Base-by-base conservation (phyloP, 2,797 vertebrate genomes). In the Caiman crocodilus region DNA sequence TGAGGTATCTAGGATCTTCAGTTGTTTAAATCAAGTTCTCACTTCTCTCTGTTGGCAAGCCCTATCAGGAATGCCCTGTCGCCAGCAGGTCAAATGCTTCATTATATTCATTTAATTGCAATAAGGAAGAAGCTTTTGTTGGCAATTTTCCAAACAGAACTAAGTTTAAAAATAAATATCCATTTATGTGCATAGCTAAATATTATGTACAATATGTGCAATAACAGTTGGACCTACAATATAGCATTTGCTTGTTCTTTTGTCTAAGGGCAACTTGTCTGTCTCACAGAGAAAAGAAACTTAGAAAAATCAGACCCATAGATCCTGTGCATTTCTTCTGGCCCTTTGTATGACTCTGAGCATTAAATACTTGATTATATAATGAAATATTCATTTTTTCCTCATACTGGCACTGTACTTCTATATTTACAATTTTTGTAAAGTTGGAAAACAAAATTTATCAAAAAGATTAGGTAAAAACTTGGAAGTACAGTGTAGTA, bases 141-240 rank as follows among this genome's bases (percentile, higher is more conserved):
- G 6, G 16, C 28, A 7, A 14, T 58, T 23, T 23, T 65, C 64
- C 23, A 35, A 75, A 35, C 8, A 32, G 5, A 69, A 79, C 13
- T 30, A 56, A 13, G 5, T 85, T 28, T 4, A 61, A 55, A 30
- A 67, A n/a, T 67, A 32, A 67, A 32, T 67, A 18, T 30, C 30
- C 42, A 50, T 10, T 50, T 8, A 58, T 5, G 2, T 23, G 21
- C 1, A 18, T 7, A 35, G 1, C 23, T 18, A 32, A 42, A 26
- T 10, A 67, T 69, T 73, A 67, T 64, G 13, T 79, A 79, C 69
- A 88, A 14, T 85, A 20, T 26, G 80, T 18, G 50, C 76, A 60
- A 73, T 61, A 63, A 26, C 26, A 76, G 17, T 20, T 18, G 20
- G 20, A 69, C 30, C 35, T 69, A 69, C 30, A 35, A 20, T 69